Percentiles rank a stretch among this genome's conserved stretches.
phyloP scores from a whole-genome alignment of 2,113 vertebrate species.

The Leucopternis melanops region DNA sequence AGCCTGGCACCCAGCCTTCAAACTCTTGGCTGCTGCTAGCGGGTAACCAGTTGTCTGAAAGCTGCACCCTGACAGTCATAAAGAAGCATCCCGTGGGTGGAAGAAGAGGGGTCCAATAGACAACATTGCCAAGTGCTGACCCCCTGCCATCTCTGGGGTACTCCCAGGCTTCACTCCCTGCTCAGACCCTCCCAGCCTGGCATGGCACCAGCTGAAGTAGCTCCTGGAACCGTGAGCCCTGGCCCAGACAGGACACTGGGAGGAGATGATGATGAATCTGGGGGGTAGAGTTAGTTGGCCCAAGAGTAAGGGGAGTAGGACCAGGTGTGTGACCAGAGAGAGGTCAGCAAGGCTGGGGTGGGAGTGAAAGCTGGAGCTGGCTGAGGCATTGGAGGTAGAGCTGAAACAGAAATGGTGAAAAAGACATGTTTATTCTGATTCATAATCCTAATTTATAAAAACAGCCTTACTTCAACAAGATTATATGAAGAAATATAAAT shows the following conservation, averaged over 20 bases:
- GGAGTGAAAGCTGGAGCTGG: background rate
- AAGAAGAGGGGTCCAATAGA: background rate
- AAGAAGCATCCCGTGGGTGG: background rate
- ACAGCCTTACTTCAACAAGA: background rate
- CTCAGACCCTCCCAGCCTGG: background rate
- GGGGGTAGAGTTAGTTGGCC: background rate
- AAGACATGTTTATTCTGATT: background rate
- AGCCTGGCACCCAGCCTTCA: background rate
- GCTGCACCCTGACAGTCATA: background rate
- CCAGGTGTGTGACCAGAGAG: background rate
- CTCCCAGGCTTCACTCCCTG: background rate
- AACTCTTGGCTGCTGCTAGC: background rate
- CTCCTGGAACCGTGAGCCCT: rapidly evolving
- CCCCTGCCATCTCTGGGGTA: background rate
- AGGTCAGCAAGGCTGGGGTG: background rate
- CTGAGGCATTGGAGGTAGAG: background rate
- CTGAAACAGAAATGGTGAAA: background rate
- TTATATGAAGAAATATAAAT: background rate
- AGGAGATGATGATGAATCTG: background rate
- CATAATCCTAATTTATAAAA: background rate
- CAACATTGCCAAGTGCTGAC: background rate
- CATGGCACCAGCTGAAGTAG: background rate
- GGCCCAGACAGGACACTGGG: background rate
- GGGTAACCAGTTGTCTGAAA: background rate
- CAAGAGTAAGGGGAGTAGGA: background rate